phyloP scores from a whole-genome alignment of 2,797 vertebrate genomes.

The Pseudochaenichthys georgianus region DNA sequence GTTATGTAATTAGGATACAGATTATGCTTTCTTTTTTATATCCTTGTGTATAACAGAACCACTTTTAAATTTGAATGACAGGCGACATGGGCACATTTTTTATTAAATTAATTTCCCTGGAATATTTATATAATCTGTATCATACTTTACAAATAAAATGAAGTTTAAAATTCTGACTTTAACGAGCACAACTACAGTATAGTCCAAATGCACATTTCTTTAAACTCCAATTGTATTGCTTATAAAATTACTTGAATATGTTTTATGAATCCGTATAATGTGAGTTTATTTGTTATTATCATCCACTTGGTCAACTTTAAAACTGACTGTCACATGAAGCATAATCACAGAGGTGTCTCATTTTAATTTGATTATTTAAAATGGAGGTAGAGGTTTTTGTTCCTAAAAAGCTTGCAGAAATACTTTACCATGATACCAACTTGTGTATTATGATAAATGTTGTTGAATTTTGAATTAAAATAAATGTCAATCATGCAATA shows the following conservation, averaged over 20 bases:
- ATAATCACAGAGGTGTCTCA: no score
- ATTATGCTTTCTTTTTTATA: no score
- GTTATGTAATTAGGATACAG: not conserved
- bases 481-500: no score
- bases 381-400: no score
- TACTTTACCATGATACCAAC: no score
- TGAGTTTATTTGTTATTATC: no score
- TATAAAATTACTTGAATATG: not conserved
- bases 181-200: not conserved
- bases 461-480: no score
- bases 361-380: no score
- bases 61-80: not conserved
- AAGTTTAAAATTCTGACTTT: not conserved
- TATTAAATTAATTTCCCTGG: not conserved
- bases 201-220: not conserved
- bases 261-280: not conserved
- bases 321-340: no score
- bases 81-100: not conserved
- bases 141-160: not conserved
- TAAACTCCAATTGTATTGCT: not conserved
- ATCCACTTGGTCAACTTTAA: no score
- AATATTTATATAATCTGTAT: not conserved
- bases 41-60: not conserved
- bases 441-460: no score
- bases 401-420: no score